Evolutionary conservation across 2,797 vertebrate species (phyloP), one percentile per base, ranked within the genome.

Genomic region (Agapornis canus): DNA sequence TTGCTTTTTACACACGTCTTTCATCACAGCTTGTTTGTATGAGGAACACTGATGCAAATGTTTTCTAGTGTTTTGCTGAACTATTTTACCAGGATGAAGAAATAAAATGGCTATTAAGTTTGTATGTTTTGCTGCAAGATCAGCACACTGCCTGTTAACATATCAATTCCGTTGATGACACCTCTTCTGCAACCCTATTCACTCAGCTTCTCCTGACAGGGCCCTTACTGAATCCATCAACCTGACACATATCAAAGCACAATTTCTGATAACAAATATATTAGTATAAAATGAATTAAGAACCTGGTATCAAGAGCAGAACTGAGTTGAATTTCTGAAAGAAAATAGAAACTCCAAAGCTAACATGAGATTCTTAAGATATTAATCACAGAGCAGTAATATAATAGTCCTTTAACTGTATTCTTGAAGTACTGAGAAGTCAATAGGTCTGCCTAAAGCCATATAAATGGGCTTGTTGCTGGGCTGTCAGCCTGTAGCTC

Each of bases 211-310:
- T 91, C 70, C 72, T 94, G 84, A 91, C 73, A 92, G 77, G 88
- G 73, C 93, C 97, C 96, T 94, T 88, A 86, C 54, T 96, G 93
- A 96, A 95, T 96, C 95, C 93, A 97, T 97, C 94, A 96, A 29
- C 73, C 78, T 96, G 95, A 84, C 94, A 92, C 89, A 91, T 89
- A 96, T 82, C 94, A 95, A 96, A 94, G 81, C 88, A 95, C 80
- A 78, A 65, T 86, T 92, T 94, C 89, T 86, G 87, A 89, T 97
- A 97, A 90, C 94, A 97, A 97, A 95, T 96, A 96, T 87, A 92
- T 95, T 63, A 64, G 82, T 92, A 56, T 85, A 95, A 86, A 96
- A 90, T 64, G 85, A 88, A 93, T 96, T 95, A 64, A 92, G 92
- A 96, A 90, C 45, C 81, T 80, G 87, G 88, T 95, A 94, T 32